These are phyloP conservation scores for Tetrapedia diversipes DNA, from an alignment of 2,888 invertebrate species.

Conservation along the genomic window DNA sequence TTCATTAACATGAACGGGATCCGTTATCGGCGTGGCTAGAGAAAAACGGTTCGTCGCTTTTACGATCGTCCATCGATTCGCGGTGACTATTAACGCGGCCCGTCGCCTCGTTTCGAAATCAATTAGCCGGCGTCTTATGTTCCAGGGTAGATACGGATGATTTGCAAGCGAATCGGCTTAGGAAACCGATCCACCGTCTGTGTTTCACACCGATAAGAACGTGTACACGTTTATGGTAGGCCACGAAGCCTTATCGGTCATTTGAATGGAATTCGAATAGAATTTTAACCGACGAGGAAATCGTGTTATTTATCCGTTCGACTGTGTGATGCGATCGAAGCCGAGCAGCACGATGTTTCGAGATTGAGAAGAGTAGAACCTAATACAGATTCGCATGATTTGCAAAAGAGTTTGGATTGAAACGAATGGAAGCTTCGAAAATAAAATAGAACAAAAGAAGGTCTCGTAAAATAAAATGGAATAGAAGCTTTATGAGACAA, in stretches of 20 bases:
- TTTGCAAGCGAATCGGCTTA: background rate
- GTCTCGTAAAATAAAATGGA: too few species aligned
- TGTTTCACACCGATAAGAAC: background rate
- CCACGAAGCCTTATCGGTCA: background rate
- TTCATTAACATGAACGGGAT: constrained; percentile 36
- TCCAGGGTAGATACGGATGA: background rate
- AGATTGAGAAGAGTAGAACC: background rate
- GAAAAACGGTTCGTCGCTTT: constrained; percentile 23
- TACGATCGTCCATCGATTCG: constrained; percentile 30
- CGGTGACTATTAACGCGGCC: constrained; percentile 9
- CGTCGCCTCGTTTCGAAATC: constrained; percentile 1
- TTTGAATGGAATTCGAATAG: too few species aligned
- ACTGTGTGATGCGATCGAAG: too few species aligned
- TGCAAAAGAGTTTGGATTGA: too few species aligned
- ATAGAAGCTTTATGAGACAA: too few species aligned
- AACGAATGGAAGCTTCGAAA: too few species aligned
- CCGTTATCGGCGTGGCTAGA: constrained; percentile 2
- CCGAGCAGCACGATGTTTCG: background rate
- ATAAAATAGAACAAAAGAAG: too few species aligned
- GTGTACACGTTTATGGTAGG: background rate
- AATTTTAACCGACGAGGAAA: background rate
- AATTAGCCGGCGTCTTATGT: constrained; percentile 1
- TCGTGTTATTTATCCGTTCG: background rate
- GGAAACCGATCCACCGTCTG: background rate
- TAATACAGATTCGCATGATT: too few species aligned